Percentiles rank a stretch among this genome's conserved stretches.
Conservation (phyloP, 2,113 vertebrate species). For the Thalassarche chlororhynchos region DNA sequence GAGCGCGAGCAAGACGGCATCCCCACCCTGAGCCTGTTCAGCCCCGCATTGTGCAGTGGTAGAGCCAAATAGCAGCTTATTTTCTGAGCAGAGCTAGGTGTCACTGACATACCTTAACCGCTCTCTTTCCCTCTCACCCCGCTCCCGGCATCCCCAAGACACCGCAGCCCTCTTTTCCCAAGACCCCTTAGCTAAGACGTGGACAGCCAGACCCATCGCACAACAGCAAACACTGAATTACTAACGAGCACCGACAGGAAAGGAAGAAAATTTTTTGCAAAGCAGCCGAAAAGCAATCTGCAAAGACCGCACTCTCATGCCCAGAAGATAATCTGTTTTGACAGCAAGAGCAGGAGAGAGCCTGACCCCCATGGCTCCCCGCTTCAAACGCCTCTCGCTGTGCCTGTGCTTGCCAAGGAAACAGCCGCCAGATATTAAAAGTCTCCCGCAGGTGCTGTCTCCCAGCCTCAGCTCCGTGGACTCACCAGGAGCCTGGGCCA, state of each 20-base stretch:
- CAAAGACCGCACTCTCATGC: rapidly evolving
- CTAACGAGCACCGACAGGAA: rapidly evolving
- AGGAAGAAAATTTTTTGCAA: neutral
- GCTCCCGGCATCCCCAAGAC: neutral
- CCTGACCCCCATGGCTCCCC: rapidly evolving
- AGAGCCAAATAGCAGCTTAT: neutral
- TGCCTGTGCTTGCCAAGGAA: neutral
- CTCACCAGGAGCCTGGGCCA: neutral
- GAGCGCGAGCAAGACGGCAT: rapidly evolving
- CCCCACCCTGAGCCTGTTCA: neutral
- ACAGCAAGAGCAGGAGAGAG: neutral
- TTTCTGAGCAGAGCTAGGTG: neutral
- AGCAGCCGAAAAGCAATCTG: no score
- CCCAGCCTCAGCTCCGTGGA: rapidly evolving
- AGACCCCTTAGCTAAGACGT: neutral
- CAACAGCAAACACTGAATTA: neutral
- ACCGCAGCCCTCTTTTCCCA: neutral
- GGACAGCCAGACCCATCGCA: neutral
- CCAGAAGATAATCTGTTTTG: neutral
- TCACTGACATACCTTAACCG: rapidly evolving
- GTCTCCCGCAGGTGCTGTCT: neutral
- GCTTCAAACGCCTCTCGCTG: rapidly evolving
- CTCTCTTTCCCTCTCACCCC: neutral
- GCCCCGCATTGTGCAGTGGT: rapidly evolving
- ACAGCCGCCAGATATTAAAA: neutral